Base-by-base conservation (phyloP, 2,113 vertebrate genomes). In the Tachuris rubrigastra region DNA sequence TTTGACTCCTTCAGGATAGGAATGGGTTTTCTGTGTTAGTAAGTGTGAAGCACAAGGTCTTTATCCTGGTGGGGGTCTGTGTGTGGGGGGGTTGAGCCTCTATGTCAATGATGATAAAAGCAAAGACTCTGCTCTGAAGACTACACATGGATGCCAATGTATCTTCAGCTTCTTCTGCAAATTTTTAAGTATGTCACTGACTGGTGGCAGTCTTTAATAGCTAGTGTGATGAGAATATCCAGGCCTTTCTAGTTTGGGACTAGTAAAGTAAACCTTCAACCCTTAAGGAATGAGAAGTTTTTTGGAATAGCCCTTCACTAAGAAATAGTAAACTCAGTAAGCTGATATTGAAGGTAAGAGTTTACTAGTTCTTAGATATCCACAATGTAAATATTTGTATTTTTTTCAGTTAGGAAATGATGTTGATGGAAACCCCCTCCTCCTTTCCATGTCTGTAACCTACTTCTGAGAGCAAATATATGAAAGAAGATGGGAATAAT, bases 1-100 rank as follows among this genome's bases (percentile, higher is more conserved):
- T 95, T 74, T 67, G 93, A 93, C 75, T 77, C 55, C 41, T 83
- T 89, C 78, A 93, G 78, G 75, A 76, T 53, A 49, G 81, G 84
- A 85, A 84, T 90, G 85, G 46, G 25, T 41, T 88, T 96, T 85
- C 94, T 71, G 28, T 76, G 85, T 94, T 90, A 56, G 53, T 14
- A 76, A 88, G 60, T 79, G 78, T 88, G 91, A 91, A 95, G 68
- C 27, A 60, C 44, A 52, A 78, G 56, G 53, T 88, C 80, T 95
- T 95, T 62, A 90, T 89, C 30, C 52, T 91, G 41, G 66, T 74
- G 41, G 66, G 44, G 41, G n/a, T n/a, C n/a, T n/a, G n/a, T n/a
- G 44, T 44, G 59, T 68, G 58, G 10, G 23, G 58, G 24, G 39
- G 24, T 17, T 10, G 44, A 18, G 60, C 65, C 58, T 67, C 53